Base-by-base conservation (phyloP, 2,888 invertebrate species). In the Eupithecia tripunctaria region DNA sequence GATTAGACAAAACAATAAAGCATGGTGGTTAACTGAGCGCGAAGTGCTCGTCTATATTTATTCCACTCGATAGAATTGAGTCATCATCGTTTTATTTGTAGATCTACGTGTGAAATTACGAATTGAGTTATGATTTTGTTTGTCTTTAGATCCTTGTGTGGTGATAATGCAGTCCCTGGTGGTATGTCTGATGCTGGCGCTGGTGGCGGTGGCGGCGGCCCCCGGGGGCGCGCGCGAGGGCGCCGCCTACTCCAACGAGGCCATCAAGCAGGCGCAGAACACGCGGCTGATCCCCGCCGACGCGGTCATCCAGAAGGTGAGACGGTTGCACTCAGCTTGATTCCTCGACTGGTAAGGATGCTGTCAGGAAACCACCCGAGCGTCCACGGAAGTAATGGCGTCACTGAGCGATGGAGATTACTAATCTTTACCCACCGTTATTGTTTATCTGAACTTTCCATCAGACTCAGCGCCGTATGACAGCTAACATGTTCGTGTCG, bases 181-280 rank as follows among this genome's bases (percentile, higher is more conserved):
- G 80, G 82, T 91, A 80, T 90, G 90, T 84, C 76, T 94, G 77
- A 81, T 95, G 82, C 89, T 93, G 78, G 81, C 95, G 79, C 91
- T 95, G 82, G 95, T 95, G 73, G 85, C 92, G 62, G 95, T 88
- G 67, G 85, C 36, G 7, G 36, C 90, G 18, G 96, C 96, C 25
- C 95, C 60, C 1, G 64, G 64, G 21, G 38, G 14, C 25, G 62
- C 96, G 86, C 96, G 97, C 81, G 98, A 98, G 87, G 98, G 98
- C 0, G 96, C 97, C 63, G 96, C 96, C 74, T 98, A 97, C 93
- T 96, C 97, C 84, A 97, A 97, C 85, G 98, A 98, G 87, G 98
- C 98, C 68, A 98, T 98, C 89, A 96, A 96, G 77, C 98, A 98
- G 90, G 98, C 98, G 0, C 97, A 98, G 91, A 97, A 96, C 91